Evolutionary conservation across 92 coral and sea anemone species (phyloP), one percentile per base, ranked within the genome.

Genomic region (Epizoanthus illoricatus): DNA sequence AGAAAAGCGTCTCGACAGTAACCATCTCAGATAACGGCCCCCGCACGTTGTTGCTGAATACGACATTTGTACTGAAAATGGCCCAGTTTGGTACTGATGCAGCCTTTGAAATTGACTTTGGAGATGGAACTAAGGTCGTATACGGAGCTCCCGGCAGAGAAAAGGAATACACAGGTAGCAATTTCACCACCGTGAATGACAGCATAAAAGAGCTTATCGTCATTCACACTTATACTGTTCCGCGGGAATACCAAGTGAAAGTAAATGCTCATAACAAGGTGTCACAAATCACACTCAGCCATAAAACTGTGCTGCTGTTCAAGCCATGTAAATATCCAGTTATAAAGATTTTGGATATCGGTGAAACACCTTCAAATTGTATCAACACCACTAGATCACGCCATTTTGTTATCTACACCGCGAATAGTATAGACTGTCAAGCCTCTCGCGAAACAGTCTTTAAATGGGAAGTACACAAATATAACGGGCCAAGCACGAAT

Each of bases 1-100:
- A 52, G 59, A n/a, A 15, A 41, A 47, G 76, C 23, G 40, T 81
- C 76, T 15, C 58, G 20, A 76, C 12, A 13, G 10, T 47, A 60
- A 73, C 65, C 8, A 36, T 92, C 15, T 59, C 74, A 17, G 97
- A 92, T 71, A 74, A 85, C 49, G 86, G 93, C 5, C 97, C 97
- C 4, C 76, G 79, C 8, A 69, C 81, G n/a, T 56, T 87, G 15
- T 76, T 80, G 17, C 18, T 58, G 64, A 42, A 42, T 7, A 90
- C 88, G 23, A 83, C 49, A 5, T 73, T 90, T 18, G 71, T 69
- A 16, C 13, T 92, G 2, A 76, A 80, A 7, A 43, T 84, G 45
- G 59, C 41, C 33, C 84, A 88, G 58, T 56, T 86, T 5, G 97
- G 92, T 20, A 79, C 75, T 7, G 58, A 55, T 6, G 79, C 89